Percentiles rank a stretch among this genome's conserved stretches.
These are phyloP conservation scores for Acrocephalus kingi DNA, from an alignment of 2,113 vertebrate species.

Conservation along the genomic window DNA sequence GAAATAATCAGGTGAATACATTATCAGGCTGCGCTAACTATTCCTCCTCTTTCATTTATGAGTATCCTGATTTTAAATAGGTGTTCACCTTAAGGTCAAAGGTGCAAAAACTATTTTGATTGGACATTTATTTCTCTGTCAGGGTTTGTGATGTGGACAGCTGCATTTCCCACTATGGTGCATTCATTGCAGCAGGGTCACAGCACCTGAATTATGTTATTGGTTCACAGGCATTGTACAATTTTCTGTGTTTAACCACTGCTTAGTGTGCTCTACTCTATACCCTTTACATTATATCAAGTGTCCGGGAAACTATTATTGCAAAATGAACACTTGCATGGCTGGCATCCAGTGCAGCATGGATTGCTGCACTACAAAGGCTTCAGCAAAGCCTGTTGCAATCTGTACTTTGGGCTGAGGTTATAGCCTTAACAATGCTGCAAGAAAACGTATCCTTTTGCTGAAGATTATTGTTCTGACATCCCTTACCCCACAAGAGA, in stretches of 20 bases:
- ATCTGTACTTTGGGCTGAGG: not conserved
- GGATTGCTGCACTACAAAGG: not conserved
- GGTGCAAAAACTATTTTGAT: not conserved
- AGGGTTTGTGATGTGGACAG: not conserved
- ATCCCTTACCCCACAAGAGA: not conserved
- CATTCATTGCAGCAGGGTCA: not conserved
- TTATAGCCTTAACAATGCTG: not conserved
- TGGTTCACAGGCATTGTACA: not conserved
- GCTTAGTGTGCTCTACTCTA: not conserved
- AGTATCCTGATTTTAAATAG: not conserved
- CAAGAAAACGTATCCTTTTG: not conserved
- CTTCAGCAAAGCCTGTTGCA: not conserved
- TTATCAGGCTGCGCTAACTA: not conserved
- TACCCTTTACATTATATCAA: not conserved
- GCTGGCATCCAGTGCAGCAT: not conserved
- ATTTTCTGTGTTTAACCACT: not conserved
- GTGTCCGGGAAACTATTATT: not conserved
- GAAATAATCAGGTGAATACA: not conserved
- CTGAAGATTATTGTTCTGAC: not conserved
- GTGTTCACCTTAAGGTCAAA: not conserved
- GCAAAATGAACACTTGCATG: not conserved
- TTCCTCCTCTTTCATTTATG: not conserved
- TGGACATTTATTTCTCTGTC: not conserved
- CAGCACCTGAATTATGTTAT: not conserved
- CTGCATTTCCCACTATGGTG: not conserved